These are phyloP conservation scores for Andrena bicolor DNA, from an alignment of 2,888 invertebrate species.

Conservation along the genomic window DNA sequence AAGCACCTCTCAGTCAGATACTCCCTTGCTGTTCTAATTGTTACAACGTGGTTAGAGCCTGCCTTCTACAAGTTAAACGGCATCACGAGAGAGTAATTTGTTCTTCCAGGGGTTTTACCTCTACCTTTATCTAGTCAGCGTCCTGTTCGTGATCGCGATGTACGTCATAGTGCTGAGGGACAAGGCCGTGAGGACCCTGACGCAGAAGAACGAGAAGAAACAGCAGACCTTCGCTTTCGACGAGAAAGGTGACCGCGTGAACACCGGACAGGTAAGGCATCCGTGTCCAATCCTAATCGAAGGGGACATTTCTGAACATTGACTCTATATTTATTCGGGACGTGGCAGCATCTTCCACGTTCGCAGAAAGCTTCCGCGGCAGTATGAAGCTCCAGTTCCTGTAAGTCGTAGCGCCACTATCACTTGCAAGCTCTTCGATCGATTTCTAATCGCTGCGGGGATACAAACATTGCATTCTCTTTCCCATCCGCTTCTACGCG, in stretches of 20 bases:
- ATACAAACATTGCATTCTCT: neutral
- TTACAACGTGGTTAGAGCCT: neutral
- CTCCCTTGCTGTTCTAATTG: neutral
- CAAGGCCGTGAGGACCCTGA: constrained; percentile 86
- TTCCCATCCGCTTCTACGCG: neutral
- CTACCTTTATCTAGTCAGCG: constrained; percentile 92
- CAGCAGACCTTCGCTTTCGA: constrained; percentile 70
- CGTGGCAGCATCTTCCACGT: constrained; percentile 3
- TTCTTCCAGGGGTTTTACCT: constrained; percentile 92
- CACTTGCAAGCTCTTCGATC: neutral
- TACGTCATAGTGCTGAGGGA: constrained; percentile 89
- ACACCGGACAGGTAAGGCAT: constrained; percentile 47
- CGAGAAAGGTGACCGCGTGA: constrained; percentile 46
- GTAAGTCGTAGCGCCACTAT: neutral
- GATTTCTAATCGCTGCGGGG: neutral
- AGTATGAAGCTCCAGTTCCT: neutral
- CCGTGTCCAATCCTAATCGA: neutral
- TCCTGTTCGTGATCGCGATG: constrained; percentile 91
- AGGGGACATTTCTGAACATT: neutral
- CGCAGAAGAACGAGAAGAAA: constrained; percentile 75
- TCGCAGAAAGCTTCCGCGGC: neutral
- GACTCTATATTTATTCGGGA: neutral
- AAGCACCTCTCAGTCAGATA: neutral
- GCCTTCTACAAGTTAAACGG: too few species aligned
- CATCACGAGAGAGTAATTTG: neutral